Conservation (phyloP, 2,113 vertebrate species). For the cat (Felis catus) region F.catus_Fca126_mat1.0 CM031416.1:108940001-108940500, state of each 20-base stretch:
- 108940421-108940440: not conserved
- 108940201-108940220: slow-evolving; percentile 2
- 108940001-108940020: slow-evolving; percentile 9
- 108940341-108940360: not conserved
- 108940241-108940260: not conserved
- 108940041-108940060: not conserved
- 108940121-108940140: not conserved
- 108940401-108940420: not conserved
- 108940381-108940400: not conserved
- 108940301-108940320: not conserved
- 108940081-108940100: not conserved
- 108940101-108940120: not conserved
- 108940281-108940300: not conserved
- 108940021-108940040: not conserved
- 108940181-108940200: not conserved
- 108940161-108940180: not conserved
- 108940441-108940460: not conserved
- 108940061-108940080: slow-evolving; percentile 8
- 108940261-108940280: not conserved
- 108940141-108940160: slow-evolving; percentile 9
- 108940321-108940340: not conserved
- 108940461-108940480: not conserved
- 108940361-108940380: not conserved
- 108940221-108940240: not conserved
- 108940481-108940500: not conserved